These are phyloP conservation scores for Odontamblyopus lacepedii DNA, from an alignment of 2,797 vertebrate genomes.

Conservation along the genomic window DNA sequence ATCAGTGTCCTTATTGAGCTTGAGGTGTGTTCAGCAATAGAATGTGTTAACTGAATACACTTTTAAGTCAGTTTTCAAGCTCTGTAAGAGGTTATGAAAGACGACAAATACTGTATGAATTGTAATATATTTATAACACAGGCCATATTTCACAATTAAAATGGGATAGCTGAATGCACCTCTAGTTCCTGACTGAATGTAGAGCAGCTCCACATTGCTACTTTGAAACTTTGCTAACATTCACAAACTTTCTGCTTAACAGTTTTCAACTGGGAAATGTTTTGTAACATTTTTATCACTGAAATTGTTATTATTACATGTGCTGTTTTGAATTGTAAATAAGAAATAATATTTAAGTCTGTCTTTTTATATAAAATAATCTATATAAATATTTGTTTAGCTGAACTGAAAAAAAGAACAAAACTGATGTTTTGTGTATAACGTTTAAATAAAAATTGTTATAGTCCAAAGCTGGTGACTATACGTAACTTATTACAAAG, in stretches of 20 bases:
- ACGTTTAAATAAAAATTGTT: conserved; percentile 88
- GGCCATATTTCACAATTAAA: conserved; percentile 34
- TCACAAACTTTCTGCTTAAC: conserved; percentile 74
- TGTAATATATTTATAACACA: conserved; percentile 27
- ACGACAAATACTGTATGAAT: conserved; percentile 44
- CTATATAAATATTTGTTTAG: conserved; percentile 81
- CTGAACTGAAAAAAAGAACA: conserved; percentile 76
- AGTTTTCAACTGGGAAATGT: conserved; percentile 87
- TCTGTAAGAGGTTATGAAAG: conserved; percentile 25
- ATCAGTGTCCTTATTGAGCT: conserved; percentile 79
- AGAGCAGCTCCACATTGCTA: conserved; percentile 78
- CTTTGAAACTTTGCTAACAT: conserved; percentile 71
- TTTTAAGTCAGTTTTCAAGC: conserved; percentile 49
- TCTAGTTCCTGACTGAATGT: conserved; percentile 77
- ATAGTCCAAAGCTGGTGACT: conserved; percentile 58
- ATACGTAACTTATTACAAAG: neutral
- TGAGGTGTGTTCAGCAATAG: conserved; percentile 70
- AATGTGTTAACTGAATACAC: conserved; percentile 43
- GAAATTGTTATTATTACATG: conserved; percentile 84
- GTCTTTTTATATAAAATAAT: conserved; percentile 80
- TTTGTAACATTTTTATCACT: conserved; percentile 90
- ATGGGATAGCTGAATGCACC: conserved; percentile 65
- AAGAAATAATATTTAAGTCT: conserved; percentile 94
- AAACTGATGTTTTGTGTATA: conserved; percentile 90
- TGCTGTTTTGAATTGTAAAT: conserved; percentile 97